These are phyloP conservation scores for Xestia rhomboidea DNA, from an alignment of 2,888 invertebrate species.

Conservation along the genomic window DNA sequence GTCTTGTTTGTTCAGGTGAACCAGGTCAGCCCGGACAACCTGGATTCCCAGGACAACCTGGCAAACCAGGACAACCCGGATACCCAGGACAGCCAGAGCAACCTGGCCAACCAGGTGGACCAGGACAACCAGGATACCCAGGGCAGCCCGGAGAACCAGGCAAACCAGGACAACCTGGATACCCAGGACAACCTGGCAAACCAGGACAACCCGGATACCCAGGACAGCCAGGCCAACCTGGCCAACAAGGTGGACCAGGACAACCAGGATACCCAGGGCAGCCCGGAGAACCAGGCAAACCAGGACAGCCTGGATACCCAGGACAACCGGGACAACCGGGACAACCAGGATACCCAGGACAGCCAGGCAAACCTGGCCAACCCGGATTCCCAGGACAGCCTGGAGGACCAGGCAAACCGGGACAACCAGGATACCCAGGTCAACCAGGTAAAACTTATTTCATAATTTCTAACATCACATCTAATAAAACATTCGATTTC, in stretches of 20 bases:
- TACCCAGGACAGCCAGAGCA: conserved; percentile 60
- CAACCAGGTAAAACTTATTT: background rate
- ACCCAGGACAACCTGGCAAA: background rate
- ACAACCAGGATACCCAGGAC: background rate
- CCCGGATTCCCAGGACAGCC: conserved; percentile 65
- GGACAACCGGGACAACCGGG: background rate
- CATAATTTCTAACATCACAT: background rate
- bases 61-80: conserved; percentile 6
- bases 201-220: conserved; percentile 12
- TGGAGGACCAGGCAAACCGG: conserved; percentile 56
- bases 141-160: conserved; percentile 18
- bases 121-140: conserved; percentile 55
- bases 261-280: conserved; percentile 11
- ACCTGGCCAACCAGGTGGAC: conserved; percentile 50
- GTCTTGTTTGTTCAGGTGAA: background rate
- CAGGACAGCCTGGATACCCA: conserved; percentile 63
- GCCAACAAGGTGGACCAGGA: conserved; percentile 1
- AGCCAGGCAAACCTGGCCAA: background rate
- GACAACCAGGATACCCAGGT: background rate
- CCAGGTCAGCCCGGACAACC: conserved; percentile 45
- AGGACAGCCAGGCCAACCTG: conserved; percentile 43
- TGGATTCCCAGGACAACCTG: conserved; percentile 36
- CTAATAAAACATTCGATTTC: background rate
- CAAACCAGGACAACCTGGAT: conserved; percentile 18
- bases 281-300: no score